A percentile compares a stretch with the other conserved stretches of the same genome.
Evolutionary conservation across 2,888 invertebrate species (phyloP).

Genomic region (Diarsia mendica): DNA sequence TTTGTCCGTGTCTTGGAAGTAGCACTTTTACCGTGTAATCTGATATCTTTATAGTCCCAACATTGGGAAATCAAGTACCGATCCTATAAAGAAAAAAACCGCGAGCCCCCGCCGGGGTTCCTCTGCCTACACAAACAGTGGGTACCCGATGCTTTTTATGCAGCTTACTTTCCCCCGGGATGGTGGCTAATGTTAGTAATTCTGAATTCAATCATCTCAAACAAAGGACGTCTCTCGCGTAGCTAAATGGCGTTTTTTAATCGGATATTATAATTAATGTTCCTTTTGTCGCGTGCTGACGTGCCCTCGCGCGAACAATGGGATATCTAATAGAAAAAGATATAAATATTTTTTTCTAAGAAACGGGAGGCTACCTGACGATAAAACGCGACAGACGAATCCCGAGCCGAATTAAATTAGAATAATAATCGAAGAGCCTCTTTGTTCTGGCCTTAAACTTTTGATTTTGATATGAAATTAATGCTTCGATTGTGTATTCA

Average conservation of each 20-base stretch:
- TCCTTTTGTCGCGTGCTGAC: conserved; percentile 90
- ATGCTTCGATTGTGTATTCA: conserved; percentile 64
- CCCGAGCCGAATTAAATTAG: conserved; percentile 86
- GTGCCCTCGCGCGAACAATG: conserved; percentile 90
- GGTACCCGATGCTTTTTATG: conserved; percentile 75
- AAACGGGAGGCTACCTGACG: conserved; percentile 88
- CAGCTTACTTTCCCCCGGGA: conserved; percentile 76
- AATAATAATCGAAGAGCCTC: conserved; percentile 84
- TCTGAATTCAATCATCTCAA: conserved; percentile 89
- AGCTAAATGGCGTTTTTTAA: conserved; percentile 90
- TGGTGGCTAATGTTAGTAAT: conserved; percentile 86
- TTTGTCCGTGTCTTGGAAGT: conserved; percentile 82
- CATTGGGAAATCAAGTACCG: conserved; percentile 72
- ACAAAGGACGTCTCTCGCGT: conserved; percentile 88
- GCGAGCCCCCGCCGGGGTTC: conserved; percentile 62
- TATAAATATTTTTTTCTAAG: conserved; percentile 89
- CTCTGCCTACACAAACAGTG: conserved; percentile 74
- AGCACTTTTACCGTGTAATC: conserved; percentile 82
- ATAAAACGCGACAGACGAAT: conserved; percentile 86
- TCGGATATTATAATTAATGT: conserved; percentile 91
- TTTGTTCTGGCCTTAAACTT: conserved; percentile 76
- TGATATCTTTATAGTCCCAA: conserved; percentile 81
- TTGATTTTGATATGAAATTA: conserved; percentile 69
- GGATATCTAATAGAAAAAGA: conserved; percentile 89
- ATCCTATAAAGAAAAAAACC: conserved; percentile 70